These are phyloP conservation scores for Stylophora pistillata DNA, from an alignment of 64 coral and sea anemone genomes.

Conservation along the genomic window DNA sequence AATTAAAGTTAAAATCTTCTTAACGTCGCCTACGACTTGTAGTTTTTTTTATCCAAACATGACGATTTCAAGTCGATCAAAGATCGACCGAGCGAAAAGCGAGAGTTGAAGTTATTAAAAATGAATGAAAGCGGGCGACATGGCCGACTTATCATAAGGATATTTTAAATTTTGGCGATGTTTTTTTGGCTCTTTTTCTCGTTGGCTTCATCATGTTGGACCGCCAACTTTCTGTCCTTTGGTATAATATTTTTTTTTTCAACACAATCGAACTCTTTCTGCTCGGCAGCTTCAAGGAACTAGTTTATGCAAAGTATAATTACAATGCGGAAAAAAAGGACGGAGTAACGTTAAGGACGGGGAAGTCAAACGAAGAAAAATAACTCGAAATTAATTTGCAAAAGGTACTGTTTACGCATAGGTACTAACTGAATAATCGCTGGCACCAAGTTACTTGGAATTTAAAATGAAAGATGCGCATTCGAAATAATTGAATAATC, in stretches of 20 bases:
- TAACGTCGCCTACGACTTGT: neutral
- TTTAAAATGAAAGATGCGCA: neutral
- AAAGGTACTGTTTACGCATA: neutral
- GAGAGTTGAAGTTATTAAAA: slow-evolving; percentile 28
- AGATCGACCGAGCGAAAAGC: slow-evolving; percentile 20
- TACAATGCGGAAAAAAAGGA: slow-evolving; percentile 17
- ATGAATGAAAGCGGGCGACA: slow-evolving; percentile 46
- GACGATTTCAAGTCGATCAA: slow-evolving; percentile 30
- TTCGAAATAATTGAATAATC: slow-evolving; percentile 20
- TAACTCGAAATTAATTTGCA: neutral
- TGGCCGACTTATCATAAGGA: neutral
- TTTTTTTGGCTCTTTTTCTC: neutral
- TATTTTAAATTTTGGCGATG: neutral
- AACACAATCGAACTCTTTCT: neutral
- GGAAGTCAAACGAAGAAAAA: neutral
- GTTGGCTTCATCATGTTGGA: neutral
- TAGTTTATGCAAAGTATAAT: neutral
- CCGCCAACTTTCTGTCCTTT: neutral
- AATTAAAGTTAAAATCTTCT: neutral
- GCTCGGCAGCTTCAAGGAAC: too few relatives aligned
- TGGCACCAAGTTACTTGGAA: neutral
- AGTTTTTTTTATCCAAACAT: neutral
- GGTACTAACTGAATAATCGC: neutral
- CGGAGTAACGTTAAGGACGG: neutral
- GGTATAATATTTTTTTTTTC: neutral